Percentiles rank a stretch among this genome's conserved stretches.
Conservation (phyloP, 2,888 invertebrate genomes). For the Orthonevra nobilis region DNA sequence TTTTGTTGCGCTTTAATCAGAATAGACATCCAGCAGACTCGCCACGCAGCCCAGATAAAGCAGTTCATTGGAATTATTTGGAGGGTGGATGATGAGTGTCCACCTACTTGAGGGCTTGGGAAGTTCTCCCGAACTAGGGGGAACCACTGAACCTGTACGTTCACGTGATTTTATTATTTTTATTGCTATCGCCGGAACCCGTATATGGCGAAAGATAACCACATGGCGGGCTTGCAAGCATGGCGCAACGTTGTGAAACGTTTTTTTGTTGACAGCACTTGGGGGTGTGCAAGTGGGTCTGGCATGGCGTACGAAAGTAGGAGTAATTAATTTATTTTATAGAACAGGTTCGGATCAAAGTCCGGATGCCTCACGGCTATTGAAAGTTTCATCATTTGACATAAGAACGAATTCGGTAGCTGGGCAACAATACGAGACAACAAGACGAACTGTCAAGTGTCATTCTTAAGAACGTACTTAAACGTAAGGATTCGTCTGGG, state of each 20-base stretch:
- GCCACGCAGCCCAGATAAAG: too few species aligned
- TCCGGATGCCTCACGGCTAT: too few species aligned
- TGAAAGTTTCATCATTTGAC: too few species aligned
- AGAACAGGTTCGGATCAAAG: too few species aligned
- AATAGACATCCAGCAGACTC: too few species aligned
- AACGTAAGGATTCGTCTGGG: neutral
- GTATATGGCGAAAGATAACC: neutral
- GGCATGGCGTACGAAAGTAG: neutral
- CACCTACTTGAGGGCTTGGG: neutral
- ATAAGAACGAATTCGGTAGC: too few species aligned
- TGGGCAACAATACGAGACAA: too few species aligned
- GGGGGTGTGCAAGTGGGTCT: constrained; percentile 16
- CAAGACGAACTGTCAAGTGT: too few species aligned
- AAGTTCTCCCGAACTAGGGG: constrained; percentile 7
- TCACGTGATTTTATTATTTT: constrained; percentile 37
- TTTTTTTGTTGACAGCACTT: constrained; percentile 24
- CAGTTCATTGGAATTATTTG: too few species aligned
- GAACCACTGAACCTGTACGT: constrained; percentile 19
- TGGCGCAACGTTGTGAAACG: constrained; percentile 51
- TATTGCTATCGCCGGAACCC: constrained; percentile 2
- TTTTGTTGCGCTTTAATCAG: too few species aligned
- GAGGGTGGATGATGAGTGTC: neutral
- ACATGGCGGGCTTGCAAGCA: neutral
- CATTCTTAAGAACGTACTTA: neutral
- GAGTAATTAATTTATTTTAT: too few species aligned